A percentile compares a stretch with the other conserved stretches of the same genome.
phyloP scores from a whole-genome alignment of 2,113 vertebrate species.

The Anseranas semipalmata region DNA sequence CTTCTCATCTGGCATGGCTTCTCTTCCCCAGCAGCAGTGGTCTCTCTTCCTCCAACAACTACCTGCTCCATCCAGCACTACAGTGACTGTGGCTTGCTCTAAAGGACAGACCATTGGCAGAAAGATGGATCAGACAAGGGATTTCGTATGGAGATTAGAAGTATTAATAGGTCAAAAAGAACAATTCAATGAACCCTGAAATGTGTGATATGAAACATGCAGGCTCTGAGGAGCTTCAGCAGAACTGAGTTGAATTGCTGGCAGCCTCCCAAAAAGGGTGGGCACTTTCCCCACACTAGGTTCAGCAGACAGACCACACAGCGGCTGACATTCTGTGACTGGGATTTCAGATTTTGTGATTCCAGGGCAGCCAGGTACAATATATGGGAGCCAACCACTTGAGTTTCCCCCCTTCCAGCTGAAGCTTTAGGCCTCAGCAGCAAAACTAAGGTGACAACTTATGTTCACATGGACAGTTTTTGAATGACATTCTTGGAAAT shows the following conservation, averaged over 20 bases:
- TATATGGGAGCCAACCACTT: background rate
- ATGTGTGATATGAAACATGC: background rate
- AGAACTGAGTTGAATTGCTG: background rate
- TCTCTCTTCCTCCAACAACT: background rate
- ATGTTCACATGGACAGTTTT: background rate
- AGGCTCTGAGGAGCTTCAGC: background rate
- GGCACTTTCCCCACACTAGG: background rate
- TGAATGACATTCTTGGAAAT: background rate
- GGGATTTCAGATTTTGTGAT: background rate
- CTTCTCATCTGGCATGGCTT: background rate
- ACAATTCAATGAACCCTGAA: background rate
- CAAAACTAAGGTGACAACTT: background rate
- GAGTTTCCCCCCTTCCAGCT: background rate
- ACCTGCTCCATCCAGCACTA: background rate
- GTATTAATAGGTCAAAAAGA: background rate
- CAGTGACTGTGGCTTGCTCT: background rate
- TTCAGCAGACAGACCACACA: background rate
- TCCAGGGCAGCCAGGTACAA: background rate
- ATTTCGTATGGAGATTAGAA: background rate
- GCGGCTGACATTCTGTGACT: background rate
- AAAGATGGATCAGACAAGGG: background rate
- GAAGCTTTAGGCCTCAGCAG: background rate
- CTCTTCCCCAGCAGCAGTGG: background rate
- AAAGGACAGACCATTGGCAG: rapidly evolving
- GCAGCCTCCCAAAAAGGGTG: background rate